Base-by-base conservation (phyloP, 2,888 invertebrate genomes). In the Ormyrus thymus region DNA sequence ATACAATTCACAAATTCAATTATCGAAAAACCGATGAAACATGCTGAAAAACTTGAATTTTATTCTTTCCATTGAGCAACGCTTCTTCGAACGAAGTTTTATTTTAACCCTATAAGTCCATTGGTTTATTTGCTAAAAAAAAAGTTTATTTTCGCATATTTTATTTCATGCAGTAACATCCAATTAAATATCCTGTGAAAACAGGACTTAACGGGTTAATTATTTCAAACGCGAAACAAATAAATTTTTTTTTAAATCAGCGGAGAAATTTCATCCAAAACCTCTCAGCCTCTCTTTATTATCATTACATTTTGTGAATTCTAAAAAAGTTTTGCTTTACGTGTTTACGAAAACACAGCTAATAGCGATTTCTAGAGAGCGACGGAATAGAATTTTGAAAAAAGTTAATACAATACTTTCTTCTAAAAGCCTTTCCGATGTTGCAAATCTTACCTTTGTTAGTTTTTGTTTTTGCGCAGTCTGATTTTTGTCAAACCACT, bases 11-110 rank as follows among this genome's bases (percentile, higher is more conserved):
- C 45, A 10, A 15, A 48, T 45, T n/a, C n/a, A 43, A 46, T 45
- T 58, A 29, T 48, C 1, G 29, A 29, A 29, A 29, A 55, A 46
- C 55, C 13, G 55, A 48, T 29, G 73, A 29, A 43, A 55, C 62
- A 58, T 64, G 64, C 76, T 76, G 76, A 76, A 76, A 77, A 72
- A 77, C 77, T 72, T 66, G 77, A 77, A 76, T 69, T 59, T 10
- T 56, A 46, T 74, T 29, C 29, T 13, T 29, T 59, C 15, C 45
- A 8, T 68, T 55, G 48, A 76, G 61, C 61, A 62, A 62, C 61
- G 69, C 68, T 53, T 69, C 53, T 69, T 11, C 51, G 15, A 69
- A 55, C 46, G 53, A 68, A 76, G 43, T 62, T 48, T 45, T 3
- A 29, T 29, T 55, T 45, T 46, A 76, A 61, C 55, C 69, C 61